Evolutionary conservation across 2,888 invertebrate genomes (phyloP), one percentile per base, ranked within the genome.

Genomic region (Pegoplata infirma): DNA sequence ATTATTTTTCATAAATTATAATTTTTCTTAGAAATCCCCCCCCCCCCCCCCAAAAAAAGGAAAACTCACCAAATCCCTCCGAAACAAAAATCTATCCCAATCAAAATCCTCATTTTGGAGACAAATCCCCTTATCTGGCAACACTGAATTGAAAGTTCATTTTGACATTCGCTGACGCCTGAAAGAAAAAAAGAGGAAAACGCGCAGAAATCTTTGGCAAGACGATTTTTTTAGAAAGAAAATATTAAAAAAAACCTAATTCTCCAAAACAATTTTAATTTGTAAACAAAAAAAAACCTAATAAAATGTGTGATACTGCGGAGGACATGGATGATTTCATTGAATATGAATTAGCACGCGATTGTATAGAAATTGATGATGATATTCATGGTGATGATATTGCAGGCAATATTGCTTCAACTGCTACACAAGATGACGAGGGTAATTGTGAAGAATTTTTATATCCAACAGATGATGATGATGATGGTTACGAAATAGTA

Each of bases 241-340:
- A n/a, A 40, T 10, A 40, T n/a, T 40, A n/a, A 36, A 59, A 40
- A 6, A 10, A 28, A 19, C 23, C 7, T 36, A 58, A 56, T 47
- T 25, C 14, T 44, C 40, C n/a, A 8, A 40, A 12, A n/a, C 12
- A 17, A 44, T 2, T 44, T 61, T n/a, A n/a, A 72, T 46, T 46
- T 47, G 63, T 61, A 63, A 59, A 46, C 55, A 69, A 51, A 19
- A 40, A 59, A 71, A 19, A 28, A 14, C 25, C 14, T 25, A 1
- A 36, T 25, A 44, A 71, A 76, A 82, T 82, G 82, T 72, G 81
- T 64, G 82, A 82, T 53, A 72, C 59, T 7, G 69, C 81, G 17
- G 84, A 84, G 25, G 84, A 78, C 59, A 78, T 86, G 80, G 84
- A 84, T n/a, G 86, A 87, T n/a, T 83, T 84, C 25, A 85, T 86